Evolutionary conservation across 2,113 vertebrate species (phyloP), one percentile per base, ranked within the genome.

Genomic region (Oreochromis spilurus): DNA sequence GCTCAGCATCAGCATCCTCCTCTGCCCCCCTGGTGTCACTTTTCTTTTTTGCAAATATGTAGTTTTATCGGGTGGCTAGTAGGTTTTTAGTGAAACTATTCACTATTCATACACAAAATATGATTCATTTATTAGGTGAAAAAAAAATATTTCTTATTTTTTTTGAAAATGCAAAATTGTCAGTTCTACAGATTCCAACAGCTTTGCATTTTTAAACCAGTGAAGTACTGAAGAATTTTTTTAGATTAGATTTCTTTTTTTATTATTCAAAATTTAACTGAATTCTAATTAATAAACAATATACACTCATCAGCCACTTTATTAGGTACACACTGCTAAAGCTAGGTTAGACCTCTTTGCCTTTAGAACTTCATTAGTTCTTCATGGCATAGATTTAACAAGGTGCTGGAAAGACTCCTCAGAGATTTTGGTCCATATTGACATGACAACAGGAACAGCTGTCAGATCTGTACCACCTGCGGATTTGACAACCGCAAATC

Each of bases 1-100:
- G 9, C 70, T 16, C 70, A 88, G 85, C 58, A 60, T 91, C 84
- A 89, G 84, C 91, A 77, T 81, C 72, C 85, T 79, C 78, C 14
- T 16, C 4, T 84, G 86, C 82, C 81, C 40, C 70, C 26, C 29
- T 57, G 54, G 83, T 86, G 86, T 77, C 85, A 81, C 75, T 67
- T 62, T 14, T 86, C 45, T 48, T 24, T 26, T 62, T 38, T 40
- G 34, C 58, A 53, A 5, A 9, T n/a, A 11, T 80, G 79, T 45
- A n/a, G 70, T 67, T 62, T 52, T 7, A 60, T 48, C 40, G 48
- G 21, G 60, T 60, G 50, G 34, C 11, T 24, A 8, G 62, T 40
- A 67, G 53, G 60, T 62, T 65, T 84, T 55, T 5, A 81, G 53
- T 65, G 8, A 62, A 45, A 21, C 81, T 60, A 60, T 60, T 65